A percentile compares a stretch with the other conserved stretches of the same genome.
Conservation (phyloP, 1,140 invertebrate genomes). For the Neodiprion virginianus region DNA sequence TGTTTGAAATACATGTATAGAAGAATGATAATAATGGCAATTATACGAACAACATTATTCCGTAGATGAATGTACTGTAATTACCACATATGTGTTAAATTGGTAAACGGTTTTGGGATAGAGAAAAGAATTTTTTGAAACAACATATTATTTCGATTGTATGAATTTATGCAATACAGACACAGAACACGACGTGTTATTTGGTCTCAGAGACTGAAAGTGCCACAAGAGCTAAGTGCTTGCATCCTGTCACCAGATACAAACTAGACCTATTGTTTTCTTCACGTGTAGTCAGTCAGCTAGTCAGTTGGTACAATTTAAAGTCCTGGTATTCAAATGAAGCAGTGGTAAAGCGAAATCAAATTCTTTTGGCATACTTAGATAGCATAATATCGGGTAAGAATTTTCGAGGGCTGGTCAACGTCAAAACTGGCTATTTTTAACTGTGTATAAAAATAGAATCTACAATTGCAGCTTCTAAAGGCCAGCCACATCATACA, state of each 20-base stretch:
- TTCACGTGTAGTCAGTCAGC: background rate
- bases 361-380: too few relatives aligned
- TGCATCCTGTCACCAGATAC: background rate
- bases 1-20: too few relatives aligned
- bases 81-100: too few relatives aligned
- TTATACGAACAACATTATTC: too few relatives aligned
- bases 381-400: background rate
- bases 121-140: background rate
- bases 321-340: too few relatives aligned
- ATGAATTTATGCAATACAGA: background rate
- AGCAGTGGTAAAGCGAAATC: too few relatives aligned
- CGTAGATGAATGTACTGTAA: too few relatives aligned
- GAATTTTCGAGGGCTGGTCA: background rate
- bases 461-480: background rate
- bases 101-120: too few relatives aligned
- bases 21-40: too few relatives aligned
- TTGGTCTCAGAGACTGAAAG: background rate
- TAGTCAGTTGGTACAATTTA: background rate
- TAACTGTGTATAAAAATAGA: background rate
- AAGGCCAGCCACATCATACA: background rate
- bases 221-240: background rate
- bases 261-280: constrained; percentile 1
- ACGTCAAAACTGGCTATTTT: constrained; percentile 5
- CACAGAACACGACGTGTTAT: background rate
- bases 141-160: background rate